phyloP scores from a whole-genome alignment of 2,113 vertebrate genomes.

The Ciconia maguari region DNA sequence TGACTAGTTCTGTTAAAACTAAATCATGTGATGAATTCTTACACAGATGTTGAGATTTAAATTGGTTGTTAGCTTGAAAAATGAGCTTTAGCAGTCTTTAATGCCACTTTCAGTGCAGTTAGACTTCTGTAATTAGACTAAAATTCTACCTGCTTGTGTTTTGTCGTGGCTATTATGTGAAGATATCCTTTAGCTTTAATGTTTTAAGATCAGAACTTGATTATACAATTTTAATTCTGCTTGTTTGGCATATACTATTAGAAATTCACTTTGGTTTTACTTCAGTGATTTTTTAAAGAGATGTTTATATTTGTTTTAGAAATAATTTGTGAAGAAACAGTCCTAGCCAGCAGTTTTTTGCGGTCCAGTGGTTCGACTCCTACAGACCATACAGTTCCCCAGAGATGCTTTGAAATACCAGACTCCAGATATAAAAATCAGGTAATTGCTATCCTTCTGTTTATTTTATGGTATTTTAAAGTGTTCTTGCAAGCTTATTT shows the following conservation, averaged over 20 bases:
- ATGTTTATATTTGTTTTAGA: slow-evolving; percentile 64
- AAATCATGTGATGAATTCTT: neutral
- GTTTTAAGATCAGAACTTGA: neutral
- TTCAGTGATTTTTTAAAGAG: slow-evolving; percentile 1
- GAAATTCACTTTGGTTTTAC: neutral
- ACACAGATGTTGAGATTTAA: neutral
- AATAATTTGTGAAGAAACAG: slow-evolving; percentile 77
- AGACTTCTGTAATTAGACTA: neutral
- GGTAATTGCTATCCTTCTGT: slow-evolving; percentile 52
- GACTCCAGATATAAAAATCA: slow-evolving; percentile 70
- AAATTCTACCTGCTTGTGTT: neutral
- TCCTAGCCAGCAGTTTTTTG: slow-evolving; percentile 77
- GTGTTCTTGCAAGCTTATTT: neutral
- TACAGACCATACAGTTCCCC: slow-evolving; percentile 79
- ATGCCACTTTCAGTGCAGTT: neutral
- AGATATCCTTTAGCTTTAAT: neutral
- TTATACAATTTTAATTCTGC: neutral
- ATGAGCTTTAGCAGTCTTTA: neutral
- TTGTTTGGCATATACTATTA: neutral
- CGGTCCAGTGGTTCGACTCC: slow-evolving; percentile 75
- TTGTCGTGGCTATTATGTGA: neutral
- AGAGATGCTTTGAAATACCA: slow-evolving; percentile 73
- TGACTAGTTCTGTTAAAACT: neutral
- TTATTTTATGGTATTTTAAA: neutral
- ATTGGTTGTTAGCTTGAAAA: neutral